Percentiles rank a stretch among this genome's conserved stretches.
phyloP scores from a whole-genome alignment of 2,888 invertebrate genomes.

The Polyommatus icarus region DNA sequence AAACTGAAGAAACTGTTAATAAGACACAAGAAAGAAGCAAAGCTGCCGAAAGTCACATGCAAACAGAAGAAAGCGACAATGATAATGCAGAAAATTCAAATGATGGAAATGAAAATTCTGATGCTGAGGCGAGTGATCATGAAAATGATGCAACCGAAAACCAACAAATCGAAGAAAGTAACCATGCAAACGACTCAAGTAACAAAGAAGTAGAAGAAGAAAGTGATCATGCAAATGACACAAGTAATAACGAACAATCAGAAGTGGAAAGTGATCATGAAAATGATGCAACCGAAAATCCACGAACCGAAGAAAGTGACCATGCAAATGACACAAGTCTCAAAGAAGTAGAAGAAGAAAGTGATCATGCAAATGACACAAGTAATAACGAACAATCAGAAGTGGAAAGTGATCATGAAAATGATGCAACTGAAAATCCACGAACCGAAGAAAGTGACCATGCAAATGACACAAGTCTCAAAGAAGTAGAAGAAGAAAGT shows the following conservation, averaged over 20 bases:
- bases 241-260: neutral
- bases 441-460: slow-evolving; percentile 35
- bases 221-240: slow-evolving; percentile 26
- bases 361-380: slow-evolving; percentile 25
- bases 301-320: slow-evolving; percentile 35
- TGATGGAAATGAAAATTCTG: neutral
- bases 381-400: neutral
- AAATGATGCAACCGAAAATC: neutral
- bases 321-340: neutral
- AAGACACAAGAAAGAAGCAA: neutral
- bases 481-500: slow-evolving; percentile 37
- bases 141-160: neutral
- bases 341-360: slow-evolving; percentile 36
- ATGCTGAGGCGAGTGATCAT: neutral
- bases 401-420: neutral
- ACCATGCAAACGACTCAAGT: neutral
- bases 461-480: neutral
- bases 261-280: neutral
- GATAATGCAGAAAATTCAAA: neutral
- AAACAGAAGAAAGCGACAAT: neutral
- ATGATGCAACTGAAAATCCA: neutral
- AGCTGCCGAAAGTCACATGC: neutral
- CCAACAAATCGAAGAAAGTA: slow-evolving; percentile 35
- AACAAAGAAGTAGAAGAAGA: slow-evolving; percentile 27
- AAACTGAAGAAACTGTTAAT: neutral